A percentile compares a stretch with the other conserved stretches of the same genome.
These are phyloP conservation scores for Agonopterix heracliana DNA, from an alignment of 2,888 invertebrate species.

Conservation along the genomic window DNA sequence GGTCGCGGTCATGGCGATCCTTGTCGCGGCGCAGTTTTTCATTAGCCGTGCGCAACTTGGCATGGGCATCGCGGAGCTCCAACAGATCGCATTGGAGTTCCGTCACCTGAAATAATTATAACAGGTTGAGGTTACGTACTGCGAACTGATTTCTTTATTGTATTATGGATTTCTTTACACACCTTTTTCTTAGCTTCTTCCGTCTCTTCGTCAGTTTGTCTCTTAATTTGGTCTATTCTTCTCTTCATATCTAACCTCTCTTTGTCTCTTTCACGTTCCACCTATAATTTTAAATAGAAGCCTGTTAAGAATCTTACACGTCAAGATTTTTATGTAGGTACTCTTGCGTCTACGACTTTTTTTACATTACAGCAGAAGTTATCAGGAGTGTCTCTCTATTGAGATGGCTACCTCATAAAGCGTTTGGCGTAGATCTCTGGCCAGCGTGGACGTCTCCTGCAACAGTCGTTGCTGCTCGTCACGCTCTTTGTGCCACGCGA, in stretches of 20 bases:
- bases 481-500: constrained; percentile 95
- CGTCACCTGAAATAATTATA: constrained; percentile 54
- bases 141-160: background rate
- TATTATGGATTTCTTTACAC: background rate
- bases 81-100: constrained; percentile 92
- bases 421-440: constrained; percentile 90
- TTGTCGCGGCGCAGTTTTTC: constrained; percentile 92
- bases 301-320: too few species aligned
- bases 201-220: constrained; percentile 90
- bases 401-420: constrained; percentile 80
- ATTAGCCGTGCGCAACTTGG: constrained; percentile 92
- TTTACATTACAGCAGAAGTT: too few species aligned
- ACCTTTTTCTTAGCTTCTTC: constrained; percentile 92
- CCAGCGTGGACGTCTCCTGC: constrained; percentile 93
- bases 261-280: constrained; percentile 92
- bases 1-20: constrained; percentile 88
- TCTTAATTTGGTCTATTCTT: constrained; percentile 89
- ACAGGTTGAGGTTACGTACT: background rate
- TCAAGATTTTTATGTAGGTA: too few species aligned
- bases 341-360: too few species aligned
- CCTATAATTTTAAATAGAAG: constrained; percentile 54
- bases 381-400: background rate
- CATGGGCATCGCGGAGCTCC: constrained; percentile 93
- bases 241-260: constrained; percentile 91
- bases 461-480: constrained; percentile 93